Percentiles rank a stretch among this genome's conserved stretches.
These are phyloP conservation scores for Ceratoteleas bidentatus DNA, from an alignment of 1,140 invertebrate genomes.

Conservation along the genomic window DNA sequence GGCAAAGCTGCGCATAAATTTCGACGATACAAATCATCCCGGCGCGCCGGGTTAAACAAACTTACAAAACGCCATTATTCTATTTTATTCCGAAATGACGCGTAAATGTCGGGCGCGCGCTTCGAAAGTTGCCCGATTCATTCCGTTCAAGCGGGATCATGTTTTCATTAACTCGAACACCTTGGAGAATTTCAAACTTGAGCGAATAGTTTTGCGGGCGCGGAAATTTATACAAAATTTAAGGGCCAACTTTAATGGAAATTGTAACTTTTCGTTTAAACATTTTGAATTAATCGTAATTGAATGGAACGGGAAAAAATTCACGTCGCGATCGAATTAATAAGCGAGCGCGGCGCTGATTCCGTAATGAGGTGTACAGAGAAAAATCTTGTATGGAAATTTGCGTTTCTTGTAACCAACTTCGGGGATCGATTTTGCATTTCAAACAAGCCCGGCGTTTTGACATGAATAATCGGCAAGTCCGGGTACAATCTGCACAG, in stretches of 20 bases:
- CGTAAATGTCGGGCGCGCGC: constrained; percentile 46
- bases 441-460: not conserved
- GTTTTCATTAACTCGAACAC: constrained; percentile 63
- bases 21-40: constrained; percentile 52
- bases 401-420: not conserved
- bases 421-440: not conserved
- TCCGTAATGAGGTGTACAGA: not conserved
- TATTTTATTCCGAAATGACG: constrained; percentile 60
- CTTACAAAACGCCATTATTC: constrained; percentile 59
- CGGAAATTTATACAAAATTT: constrained; percentile 63
- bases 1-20: constrained; percentile 44
- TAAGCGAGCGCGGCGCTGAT: not conserved
- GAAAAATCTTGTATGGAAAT: not conserved
- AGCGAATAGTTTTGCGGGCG: constrained; percentile 55
- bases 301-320: constrained; percentile 20
- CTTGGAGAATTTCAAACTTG: constrained; percentile 63
- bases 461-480: not conserved
- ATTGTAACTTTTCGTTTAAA: constrained; percentile 61
- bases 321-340: not conserved
- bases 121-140: constrained; percentile 60
- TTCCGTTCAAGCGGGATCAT: constrained; percentile 58
- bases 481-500: not conserved
- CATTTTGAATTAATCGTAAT: constrained; percentile 56
- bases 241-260: constrained; percentile 60
- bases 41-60: constrained; percentile 50